Evolutionary conservation across 2,888 invertebrate genomes (phyloP), one percentile per base, ranked within the genome.

Genomic region (Coleophora flavipennella): DNA sequence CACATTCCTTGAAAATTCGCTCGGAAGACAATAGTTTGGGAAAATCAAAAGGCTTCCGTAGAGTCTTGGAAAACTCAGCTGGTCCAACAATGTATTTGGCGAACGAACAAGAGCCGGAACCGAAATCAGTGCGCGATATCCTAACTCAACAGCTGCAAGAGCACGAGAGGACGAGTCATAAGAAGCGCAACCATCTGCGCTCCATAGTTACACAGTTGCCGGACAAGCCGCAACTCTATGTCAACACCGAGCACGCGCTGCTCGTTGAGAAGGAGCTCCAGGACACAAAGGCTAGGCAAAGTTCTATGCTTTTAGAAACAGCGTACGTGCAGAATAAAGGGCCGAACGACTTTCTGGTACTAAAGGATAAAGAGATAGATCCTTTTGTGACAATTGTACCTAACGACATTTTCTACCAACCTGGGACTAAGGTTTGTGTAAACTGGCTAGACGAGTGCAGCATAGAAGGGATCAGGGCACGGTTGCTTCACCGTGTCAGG

Each of bases 381-480:
- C 57, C 64, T 0, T 75, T 62, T 33, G 75, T 72, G 0, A 78
- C 78, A 0, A 55, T 76, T 1, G 48, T 79, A 7, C 81, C 81
- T 0, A 81, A 80, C 36, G 53, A 63, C 13, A 69, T 81, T 1
- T 75, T 69, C 38, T 76, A 77, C 31, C 51, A 62, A 20, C 48
- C 65, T 7, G 74, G 80, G 45, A 80, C 76, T 43, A 60, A 62
- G 45, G 6, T 20, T 20, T 81, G 81, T 34, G 72, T 72, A 0
- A 81, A 81, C 43, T 81, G 81, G 81, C 45, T 80, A 7, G 76
- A 76, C 14, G 73, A 77, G 38, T 81, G 81, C 43, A 73, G 62
- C 34, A 33, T 66, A 10, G 60, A 57, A 26, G 81, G 80, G 1
- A 56, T 81, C 1, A 53, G 72, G 14, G 42, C 50, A 0, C 57